These are phyloP conservation scores for Pipistrellus pipistrellus DNA, from an alignment of 2,797 vertebrate genomes.

Conservation along the genomic window DNA sequence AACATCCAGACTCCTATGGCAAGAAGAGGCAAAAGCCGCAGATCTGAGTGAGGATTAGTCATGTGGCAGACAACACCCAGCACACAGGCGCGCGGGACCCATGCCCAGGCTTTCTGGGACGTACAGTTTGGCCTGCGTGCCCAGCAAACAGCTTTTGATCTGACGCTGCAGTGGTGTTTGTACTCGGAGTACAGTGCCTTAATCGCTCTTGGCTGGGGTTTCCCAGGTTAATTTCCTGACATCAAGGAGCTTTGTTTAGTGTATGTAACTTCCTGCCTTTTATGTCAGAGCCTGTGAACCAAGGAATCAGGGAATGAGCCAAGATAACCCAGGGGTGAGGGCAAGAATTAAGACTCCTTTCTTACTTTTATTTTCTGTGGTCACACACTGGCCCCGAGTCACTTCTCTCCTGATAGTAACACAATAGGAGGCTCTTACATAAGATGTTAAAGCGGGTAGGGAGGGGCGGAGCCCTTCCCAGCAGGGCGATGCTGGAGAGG, in stretches of 20 bases:
- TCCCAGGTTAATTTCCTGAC: slow-evolving; percentile 85
- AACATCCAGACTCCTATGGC: background rate
- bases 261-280: slow-evolving; percentile 84
- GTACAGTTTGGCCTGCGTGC: slow-evolving; percentile 49
- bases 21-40: background rate
- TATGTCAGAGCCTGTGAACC: slow-evolving; percentile 80
- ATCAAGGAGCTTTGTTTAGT: slow-evolving; percentile 83
- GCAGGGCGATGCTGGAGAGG: background rate
- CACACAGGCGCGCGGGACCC: background rate
- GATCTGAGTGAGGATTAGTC: background rate
- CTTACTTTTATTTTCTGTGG: slow-evolving; percentile 51
- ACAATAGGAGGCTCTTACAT: slow-evolving; percentile 53
- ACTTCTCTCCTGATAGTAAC: slow-evolving; percentile 10
- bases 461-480: background rate
- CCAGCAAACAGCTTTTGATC: slow-evolving; percentile 77
- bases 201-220: slow-evolving; percentile 76
- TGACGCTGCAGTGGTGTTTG: slow-evolving; percentile 62
- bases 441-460: background rate
- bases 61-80: background rate
- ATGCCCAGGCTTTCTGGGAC: background rate
- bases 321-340: slow-evolving; percentile 33
- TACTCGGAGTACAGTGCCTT: slow-evolving; percentile 55
- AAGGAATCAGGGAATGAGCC: slow-evolving; percentile 61
- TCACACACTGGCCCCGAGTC: background rate
- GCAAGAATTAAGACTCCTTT: slow-evolving; percentile 7